A percentile compares a stretch with the other conserved stretches of the same genome.
Evolutionary conservation across 2,888 invertebrate species (phyloP).

Genomic region (Chrysolina americana): DNA sequence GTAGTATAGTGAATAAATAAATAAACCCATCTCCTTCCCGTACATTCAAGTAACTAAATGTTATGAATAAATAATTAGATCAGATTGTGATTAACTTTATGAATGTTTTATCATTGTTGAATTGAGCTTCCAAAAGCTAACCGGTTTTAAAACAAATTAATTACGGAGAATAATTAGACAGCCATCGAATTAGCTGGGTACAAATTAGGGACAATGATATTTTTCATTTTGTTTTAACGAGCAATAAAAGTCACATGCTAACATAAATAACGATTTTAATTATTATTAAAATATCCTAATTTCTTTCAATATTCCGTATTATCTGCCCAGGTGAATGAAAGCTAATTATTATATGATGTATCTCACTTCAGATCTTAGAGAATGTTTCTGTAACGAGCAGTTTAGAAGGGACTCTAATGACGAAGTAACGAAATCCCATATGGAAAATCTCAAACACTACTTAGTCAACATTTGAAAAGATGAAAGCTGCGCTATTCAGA

Average conservation of each 20-base stretch:
- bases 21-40: not conserved
- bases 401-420: slow-evolving; percentile 15
- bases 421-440: slow-evolving; percentile 15
- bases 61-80: slow-evolving; percentile 4
- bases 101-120: not conserved
- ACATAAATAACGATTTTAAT: slow-evolving; percentile 2
- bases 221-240: slow-evolving; percentile 1
- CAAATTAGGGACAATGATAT: not conserved
- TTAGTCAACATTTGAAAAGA: slow-evolving; percentile 15
- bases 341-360: not conserved
- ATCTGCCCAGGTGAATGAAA: not conserved
- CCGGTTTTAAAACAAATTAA: slow-evolving; percentile 17
- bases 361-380: slow-evolving; percentile 10
- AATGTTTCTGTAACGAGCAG: slow-evolving; percentile 18
- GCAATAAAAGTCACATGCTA: not conserved
- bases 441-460: slow-evolving; percentile 14
- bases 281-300: not conserved
- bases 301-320: not conserved
- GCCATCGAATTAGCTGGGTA: not conserved
- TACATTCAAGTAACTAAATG: not conserved
- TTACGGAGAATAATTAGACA: not conserved
- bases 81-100: not conserved
- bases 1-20: too few relatives aligned
- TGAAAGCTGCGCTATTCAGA: slow-evolving; percentile 21
- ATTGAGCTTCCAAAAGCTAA: not conserved